Base-by-base conservation (phyloP, 2,888 invertebrate genomes). In the Liposcelis brunnea region DNA sequence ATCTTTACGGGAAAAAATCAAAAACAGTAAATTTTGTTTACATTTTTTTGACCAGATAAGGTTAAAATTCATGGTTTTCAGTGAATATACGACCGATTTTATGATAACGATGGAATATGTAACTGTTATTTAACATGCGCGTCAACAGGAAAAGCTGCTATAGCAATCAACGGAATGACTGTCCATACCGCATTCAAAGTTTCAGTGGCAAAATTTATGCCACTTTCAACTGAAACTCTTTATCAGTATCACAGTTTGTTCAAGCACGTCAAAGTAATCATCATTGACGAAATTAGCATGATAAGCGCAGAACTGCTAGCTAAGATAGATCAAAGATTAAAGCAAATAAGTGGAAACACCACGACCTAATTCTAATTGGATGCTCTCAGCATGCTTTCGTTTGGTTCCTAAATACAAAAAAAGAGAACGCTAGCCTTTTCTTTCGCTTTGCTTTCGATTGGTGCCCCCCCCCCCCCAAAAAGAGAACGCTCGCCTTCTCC, bases 121-220 rank as follows among this genome's bases (percentile, higher is more conserved):
- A 61, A 63, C 53, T 54, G 60, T 2, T 63, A 59, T 49, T 54
- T 63, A 18, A 49, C 58, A 11, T 61, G 60, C 51, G 61, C 59
- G 12, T 59, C 59, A 40, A 60, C 59, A 12, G 61, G 58, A 2
- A 61, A 61, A 52, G 61, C 60, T 46, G 60, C 61, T 32, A 56
- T 58, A 2, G 57, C 59, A 34, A 60, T 62, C 45, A 58, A 55
- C 47, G 59, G 61, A 6, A 56, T 59, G 7, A 61, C 60, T 6
- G 56, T 60, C 31, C 60, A 61, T 49, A 58, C 57, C n/a, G 59
- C 59, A 16, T 49, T 61, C 51, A 50, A 55, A 53, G 37, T 51
- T 26, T 49, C 40, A 36, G 31, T 40, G 5, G 4, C 35, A 10
- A 5, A 10, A 35, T 10, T 35, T 14, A 6, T 35, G 35, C 35